Evolutionary conservation across 2,888 invertebrate species (phyloP), one percentile per base, ranked within the genome.

Genomic region (Luffia ferchaultella): DNA sequence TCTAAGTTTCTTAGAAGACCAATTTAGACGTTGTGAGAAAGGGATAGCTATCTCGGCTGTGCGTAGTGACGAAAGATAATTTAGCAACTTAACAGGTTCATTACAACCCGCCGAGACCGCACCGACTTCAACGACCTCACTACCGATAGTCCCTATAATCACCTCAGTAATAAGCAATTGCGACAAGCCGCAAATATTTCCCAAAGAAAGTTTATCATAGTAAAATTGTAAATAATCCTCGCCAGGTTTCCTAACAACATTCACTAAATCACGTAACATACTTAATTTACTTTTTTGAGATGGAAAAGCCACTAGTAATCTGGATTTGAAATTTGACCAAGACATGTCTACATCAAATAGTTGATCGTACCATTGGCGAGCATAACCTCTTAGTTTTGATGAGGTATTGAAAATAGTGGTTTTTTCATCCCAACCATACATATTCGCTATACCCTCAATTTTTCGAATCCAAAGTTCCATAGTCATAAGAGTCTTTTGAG

Each of bases 21-120:
- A 17, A 17, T 45, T 18, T n/a, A 15, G 19, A 12, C 45, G 16
- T 3, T 45, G 2, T 16, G 18, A 16, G 18, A 15, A 43, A 15
- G 43, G 9, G 15, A 16, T 5, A 7, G 15, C 5, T n/a, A n/a
- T 9, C 16, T 9, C 9, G 9, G 43, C 5, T n/a, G 20, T 47
- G 16, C 17, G 18, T 5, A 48, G 5, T 2, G 48, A 40, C 1
- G 41, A 18, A 12, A 48, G 19, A 19, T 48, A 48, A 2, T 15
- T 41, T 2, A 48, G 48, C 41, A 48, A 18, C 5, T 3, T 20
- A 12, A 15, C 46, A 16, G 47, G 17, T 42, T 52, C 50, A n/a
- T 40, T 42, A 42, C 52, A 52, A 1, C 49, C 52, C 2, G 50
- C 52, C 7, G 52, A 52, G 9, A 52, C 18, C 1, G 52, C 52